Percentiles rank a stretch among this genome's conserved stretches.
These are phyloP conservation scores for Galerucella pusilla DNA, from an alignment of 2,888 invertebrate genomes.

Conservation along the genomic window DNA sequence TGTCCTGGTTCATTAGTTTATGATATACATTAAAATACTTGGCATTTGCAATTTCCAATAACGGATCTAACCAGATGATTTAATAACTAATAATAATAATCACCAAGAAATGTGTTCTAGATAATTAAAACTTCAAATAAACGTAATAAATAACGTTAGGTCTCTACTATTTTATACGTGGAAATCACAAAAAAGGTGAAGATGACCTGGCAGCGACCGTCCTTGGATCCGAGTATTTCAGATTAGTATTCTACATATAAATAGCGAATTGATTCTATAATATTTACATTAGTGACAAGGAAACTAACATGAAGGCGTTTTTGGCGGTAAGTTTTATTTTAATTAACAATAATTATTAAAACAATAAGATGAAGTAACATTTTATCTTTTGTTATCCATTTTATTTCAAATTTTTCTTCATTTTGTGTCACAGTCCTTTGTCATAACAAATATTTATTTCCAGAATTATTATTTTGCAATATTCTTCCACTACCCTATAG, in stretches of 20 bases:
- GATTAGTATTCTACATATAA: slow-evolving; percentile 26
- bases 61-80: neutral
- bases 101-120: neutral
- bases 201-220: slow-evolving; percentile 29
- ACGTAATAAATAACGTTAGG: neutral
- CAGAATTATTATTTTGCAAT: too few relatives aligned
- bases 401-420: too few relatives aligned
- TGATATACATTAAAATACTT: neutral
- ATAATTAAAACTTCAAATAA: slow-evolving; percentile 15
- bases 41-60: neutral
- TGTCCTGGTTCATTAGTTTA: neutral
- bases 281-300: slow-evolving; percentile 1
- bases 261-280: slow-evolving; percentile 17
- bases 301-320: slow-evolving; percentile 14
- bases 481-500: too few relatives aligned
- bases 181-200: slow-evolving; percentile 15
- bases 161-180: neutral
- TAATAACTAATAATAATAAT: neutral
- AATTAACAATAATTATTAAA: neutral
- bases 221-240: slow-evolving; percentile 25
- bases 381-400: too few relatives aligned
- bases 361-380: too few relatives aligned
- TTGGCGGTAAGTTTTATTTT: slow-evolving; percentile 8
- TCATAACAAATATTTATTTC: too few relatives aligned
- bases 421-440: too few relatives aligned